Percentiles rank a stretch among this genome's conserved stretches.
These are phyloP conservation scores for Disparrhopalites patrizii DNA, from an alignment of 2,888 invertebrate genomes.

Conservation along the genomic window DNA sequence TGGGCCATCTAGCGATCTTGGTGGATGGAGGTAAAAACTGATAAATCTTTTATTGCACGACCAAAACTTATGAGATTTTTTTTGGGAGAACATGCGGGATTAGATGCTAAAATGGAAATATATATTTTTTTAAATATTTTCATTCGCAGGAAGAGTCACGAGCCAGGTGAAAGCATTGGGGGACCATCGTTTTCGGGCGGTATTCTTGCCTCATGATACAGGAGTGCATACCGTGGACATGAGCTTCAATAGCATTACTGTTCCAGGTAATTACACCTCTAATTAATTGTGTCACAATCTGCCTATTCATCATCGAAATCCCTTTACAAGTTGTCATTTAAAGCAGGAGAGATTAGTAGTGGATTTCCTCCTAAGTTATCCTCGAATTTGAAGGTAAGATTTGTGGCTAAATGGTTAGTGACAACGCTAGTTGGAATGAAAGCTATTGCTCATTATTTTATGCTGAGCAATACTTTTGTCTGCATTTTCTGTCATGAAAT, in stretches of 20 bases:
- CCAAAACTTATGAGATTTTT: background rate
- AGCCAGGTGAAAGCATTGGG: slow-evolving; percentile 89
- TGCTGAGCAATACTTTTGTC: no score
- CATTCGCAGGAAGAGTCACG: slow-evolving; percentile 64
- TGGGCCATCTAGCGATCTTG: slow-evolving; percentile 91
- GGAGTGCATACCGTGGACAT: slow-evolving; percentile 85
- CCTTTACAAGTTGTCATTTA: no score
- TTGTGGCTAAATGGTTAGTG: no score
- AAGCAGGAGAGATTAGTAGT: no score
- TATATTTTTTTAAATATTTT: background rate
- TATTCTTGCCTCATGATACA: slow-evolving; percentile 85
- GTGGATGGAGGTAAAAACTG: slow-evolving; percentile 72
- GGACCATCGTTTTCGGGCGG: slow-evolving; percentile 73
- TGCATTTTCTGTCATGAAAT: no score
- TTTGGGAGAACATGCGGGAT: background rate
- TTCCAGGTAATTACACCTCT: slow-evolving; percentile 64
- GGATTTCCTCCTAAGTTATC: no score
- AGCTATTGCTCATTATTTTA: no score
- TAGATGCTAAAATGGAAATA: background rate
- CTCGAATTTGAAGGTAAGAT: no score
- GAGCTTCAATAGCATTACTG: slow-evolving; percentile 87
- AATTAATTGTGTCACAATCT: no score
- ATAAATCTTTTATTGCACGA: background rate
- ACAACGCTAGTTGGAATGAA: no score
- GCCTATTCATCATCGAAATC: no score